These are phyloP conservation scores for Macrobrachium rosenbergii DNA, from an alignment of 1,140 invertebrate genomes.

Conservation along the genomic window DNA sequence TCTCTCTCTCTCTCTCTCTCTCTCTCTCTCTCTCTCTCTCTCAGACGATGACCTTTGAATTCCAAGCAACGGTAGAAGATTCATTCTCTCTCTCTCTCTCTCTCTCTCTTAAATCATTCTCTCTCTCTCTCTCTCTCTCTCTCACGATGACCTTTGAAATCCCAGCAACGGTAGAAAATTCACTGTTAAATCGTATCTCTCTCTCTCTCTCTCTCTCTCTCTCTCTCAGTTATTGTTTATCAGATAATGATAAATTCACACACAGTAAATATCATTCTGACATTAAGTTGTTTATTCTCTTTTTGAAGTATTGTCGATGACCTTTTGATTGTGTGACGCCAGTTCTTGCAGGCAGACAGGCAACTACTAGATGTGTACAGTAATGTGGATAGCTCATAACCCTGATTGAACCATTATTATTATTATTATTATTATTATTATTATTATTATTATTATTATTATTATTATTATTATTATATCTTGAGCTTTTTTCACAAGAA, in stretches of 20 bases:
- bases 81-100: no score
- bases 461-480: slow-evolving; percentile 14
- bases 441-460: slow-evolving; percentile 19
- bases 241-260: background rate
- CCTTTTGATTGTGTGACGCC: no score
- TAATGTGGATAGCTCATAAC: background rate
- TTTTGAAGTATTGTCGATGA: background rate
- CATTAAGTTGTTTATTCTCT: background rate
- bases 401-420: background rate
- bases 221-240: background rate
- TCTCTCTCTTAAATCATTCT: background rate
- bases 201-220: background rate
- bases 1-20: no score
- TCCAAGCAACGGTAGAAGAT: no score
- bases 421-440: background rate
- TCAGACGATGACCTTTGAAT: no score
- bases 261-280: background rate
- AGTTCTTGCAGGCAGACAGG: no score
- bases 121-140: slow-evolving; percentile 20
- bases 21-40: no score
- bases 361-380: no score
- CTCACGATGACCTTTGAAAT: no score
- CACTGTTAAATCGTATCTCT: no score
- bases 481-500: background rate
- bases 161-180: no score